Conservation (phyloP, 2,113 vertebrate genomes). For the Melanostigma gelatinosum region DNA sequence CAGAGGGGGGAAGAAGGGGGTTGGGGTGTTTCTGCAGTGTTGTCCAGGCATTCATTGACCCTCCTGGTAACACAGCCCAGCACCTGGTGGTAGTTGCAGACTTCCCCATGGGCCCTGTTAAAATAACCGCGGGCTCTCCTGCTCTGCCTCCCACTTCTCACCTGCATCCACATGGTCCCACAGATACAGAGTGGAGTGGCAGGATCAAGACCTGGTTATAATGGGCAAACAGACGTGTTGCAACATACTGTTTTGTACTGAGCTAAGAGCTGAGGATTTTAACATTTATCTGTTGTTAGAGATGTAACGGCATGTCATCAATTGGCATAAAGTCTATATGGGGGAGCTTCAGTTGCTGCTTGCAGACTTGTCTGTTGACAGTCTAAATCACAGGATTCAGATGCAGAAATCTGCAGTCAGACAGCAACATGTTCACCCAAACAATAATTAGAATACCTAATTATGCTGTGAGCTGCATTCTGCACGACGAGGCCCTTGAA, state of each 20-base stretch:
- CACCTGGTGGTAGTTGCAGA: slow-evolving; percentile 80
- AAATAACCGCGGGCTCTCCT: slow-evolving; percentile 68
- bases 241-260: slow-evolving; percentile 8
- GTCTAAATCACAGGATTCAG: neutral
- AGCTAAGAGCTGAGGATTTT: neutral
- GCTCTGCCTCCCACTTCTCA: slow-evolving; percentile 51
- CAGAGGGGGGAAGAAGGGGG: slow-evolving; percentile 34
- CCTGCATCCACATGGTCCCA: slow-evolving; percentile 50
- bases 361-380: neutral
- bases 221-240: slow-evolving; percentile 39
- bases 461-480: neutral
- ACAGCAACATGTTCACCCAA: neutral
- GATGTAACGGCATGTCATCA: neutral
- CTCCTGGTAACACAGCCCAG: slow-evolving; percentile 71
- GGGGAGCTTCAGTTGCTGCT: neutral
- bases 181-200: slow-evolving; percentile 18
- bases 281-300: neutral
- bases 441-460: neutral
- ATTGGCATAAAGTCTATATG: neutral
- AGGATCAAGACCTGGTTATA: slow-evolving; percentile 50
- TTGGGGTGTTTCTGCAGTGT: slow-evolving; percentile 61
- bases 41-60: slow-evolving; percentile 74
- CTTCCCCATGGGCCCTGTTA: slow-evolving; percentile 79
- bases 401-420: slow-evolving; percentile 1
- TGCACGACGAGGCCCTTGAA: neutral